A percentile compares a stretch with the other conserved stretches of the same genome.
phyloP scores from a whole-genome alignment of 2,888 invertebrate species.

The Melanchra persicariae region DNA sequence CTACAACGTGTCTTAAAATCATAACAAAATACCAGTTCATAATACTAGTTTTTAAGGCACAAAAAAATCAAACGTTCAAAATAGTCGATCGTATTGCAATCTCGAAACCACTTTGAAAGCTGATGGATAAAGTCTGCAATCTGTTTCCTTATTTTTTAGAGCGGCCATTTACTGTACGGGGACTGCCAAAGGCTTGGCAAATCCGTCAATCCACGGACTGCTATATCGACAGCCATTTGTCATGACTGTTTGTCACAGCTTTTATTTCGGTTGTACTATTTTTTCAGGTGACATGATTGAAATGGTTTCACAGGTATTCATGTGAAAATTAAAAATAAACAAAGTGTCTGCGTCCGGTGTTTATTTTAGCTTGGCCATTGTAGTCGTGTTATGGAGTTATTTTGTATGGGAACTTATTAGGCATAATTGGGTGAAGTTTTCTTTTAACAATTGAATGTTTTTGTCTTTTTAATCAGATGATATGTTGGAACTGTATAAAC shows the following conservation, averaged over 20 bases:
- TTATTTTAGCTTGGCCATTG: conserved; percentile 2
- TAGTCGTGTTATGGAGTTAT: neutral
- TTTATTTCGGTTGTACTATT: conserved; percentile 7
- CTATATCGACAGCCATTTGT: neutral
- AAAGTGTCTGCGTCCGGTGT: neutral
- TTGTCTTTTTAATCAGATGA: too few species aligned
- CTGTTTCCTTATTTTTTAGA: neutral
- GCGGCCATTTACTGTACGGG: neutral
- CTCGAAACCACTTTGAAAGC: neutral
- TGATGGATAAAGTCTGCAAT: neutral
- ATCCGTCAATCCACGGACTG: neutral
- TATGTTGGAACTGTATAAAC: too few species aligned
- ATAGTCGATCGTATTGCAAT: neutral
- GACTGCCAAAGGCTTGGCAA: neutral
- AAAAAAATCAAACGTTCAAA: too few species aligned
- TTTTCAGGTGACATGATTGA: neutral
- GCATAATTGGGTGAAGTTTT: neutral
- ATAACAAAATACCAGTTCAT: too few species aligned
- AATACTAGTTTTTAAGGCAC: too few species aligned
- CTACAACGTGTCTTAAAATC: too few species aligned
- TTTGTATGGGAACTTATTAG: neutral
- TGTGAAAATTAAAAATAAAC: conserved; percentile 1
- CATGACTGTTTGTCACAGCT: neutral
- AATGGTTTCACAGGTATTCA: conserved; percentile 10
- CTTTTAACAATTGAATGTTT: neutral